Percentiles rank a stretch among this genome's conserved stretches.
Conservation (phyloP, 2,113 vertebrate species). For the Rhagologus leucostigma region DNA sequence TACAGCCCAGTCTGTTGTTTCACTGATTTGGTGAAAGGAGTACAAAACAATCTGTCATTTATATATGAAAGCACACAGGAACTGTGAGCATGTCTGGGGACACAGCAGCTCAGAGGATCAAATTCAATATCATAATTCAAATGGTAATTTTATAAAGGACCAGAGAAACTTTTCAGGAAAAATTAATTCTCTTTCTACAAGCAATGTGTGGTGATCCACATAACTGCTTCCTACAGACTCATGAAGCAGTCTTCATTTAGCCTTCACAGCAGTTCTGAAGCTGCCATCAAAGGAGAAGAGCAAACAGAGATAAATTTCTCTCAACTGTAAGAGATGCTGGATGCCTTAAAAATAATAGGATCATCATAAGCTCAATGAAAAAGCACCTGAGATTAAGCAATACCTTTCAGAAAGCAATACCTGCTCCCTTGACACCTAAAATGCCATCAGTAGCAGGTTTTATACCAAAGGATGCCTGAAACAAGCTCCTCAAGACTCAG, state of each 20-base stretch:
- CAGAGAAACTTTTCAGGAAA: background rate
- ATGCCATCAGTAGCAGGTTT: background rate
- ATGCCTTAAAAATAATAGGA: background rate
- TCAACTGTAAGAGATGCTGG: background rate
- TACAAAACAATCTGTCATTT: background rate
- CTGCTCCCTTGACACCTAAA: background rate
- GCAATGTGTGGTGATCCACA: background rate
- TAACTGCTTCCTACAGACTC: background rate
- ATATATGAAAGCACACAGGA: background rate
- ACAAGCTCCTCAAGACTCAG: background rate
- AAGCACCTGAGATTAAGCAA: background rate
- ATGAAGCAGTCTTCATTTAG: background rate
- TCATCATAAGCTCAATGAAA: background rate
- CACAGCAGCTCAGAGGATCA: background rate
- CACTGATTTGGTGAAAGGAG: background rate
- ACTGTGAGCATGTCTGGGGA: background rate
- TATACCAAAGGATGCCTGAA: background rate
- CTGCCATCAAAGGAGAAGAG: background rate
- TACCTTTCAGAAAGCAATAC: background rate
- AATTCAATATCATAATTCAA: background rate
- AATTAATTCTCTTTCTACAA: background rate
- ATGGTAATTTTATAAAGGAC: background rate
- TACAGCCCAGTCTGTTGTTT: background rate
- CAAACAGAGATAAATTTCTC: background rate
- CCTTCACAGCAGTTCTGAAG: background rate